These are phyloP conservation scores for Polydrusus tereticollis DNA, from an alignment of 2,888 invertebrate species.

Conservation along the genomic window DNA sequence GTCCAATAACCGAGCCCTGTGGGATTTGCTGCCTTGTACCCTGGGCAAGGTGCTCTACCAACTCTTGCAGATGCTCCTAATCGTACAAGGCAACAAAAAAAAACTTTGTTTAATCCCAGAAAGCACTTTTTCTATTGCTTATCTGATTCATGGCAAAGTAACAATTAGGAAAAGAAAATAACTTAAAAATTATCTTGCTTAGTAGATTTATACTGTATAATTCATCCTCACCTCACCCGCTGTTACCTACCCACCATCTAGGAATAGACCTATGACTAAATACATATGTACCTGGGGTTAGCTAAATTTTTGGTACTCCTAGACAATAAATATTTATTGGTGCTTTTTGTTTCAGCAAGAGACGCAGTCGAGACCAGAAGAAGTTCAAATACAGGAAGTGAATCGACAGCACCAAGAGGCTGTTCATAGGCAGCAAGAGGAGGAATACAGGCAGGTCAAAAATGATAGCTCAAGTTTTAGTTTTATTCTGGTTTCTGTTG, in stretches of 20 bases:
- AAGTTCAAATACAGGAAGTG: constrained; percentile 63
- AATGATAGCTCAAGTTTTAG: constrained; percentile 9
- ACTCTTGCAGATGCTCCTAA: constrained; percentile 50
- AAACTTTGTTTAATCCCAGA: constrained; percentile 58
- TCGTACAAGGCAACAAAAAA: constrained; percentile 56
- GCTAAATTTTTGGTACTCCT: not conserved
- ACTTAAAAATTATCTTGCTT: not conserved
- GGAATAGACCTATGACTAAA: too few relatives aligned
- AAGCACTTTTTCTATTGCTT: constrained; percentile 52
- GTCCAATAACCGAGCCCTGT: too few relatives aligned
- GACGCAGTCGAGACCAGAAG: constrained; percentile 58
- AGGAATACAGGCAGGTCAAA: constrained; percentile 65
- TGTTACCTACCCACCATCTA: too few relatives aligned
- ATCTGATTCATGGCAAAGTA: constrained; percentile 57
- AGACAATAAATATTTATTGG: not conserved
- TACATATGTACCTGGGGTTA: too few relatives aligned
- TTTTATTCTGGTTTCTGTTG: not conserved
- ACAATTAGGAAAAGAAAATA: constrained; percentile 33
- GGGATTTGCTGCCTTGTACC: constrained; percentile 51
- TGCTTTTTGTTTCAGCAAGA: constrained; percentile 39
- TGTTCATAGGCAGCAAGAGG: constrained; percentile 57
- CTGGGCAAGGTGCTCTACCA: constrained; percentile 55
- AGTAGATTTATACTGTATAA: not conserved
- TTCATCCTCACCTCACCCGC: too few relatives aligned
- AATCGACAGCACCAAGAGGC: constrained; percentile 57